phyloP scores from a whole-genome alignment of 2,113 vertebrate species.

The Corvus moneduloides region DNA sequence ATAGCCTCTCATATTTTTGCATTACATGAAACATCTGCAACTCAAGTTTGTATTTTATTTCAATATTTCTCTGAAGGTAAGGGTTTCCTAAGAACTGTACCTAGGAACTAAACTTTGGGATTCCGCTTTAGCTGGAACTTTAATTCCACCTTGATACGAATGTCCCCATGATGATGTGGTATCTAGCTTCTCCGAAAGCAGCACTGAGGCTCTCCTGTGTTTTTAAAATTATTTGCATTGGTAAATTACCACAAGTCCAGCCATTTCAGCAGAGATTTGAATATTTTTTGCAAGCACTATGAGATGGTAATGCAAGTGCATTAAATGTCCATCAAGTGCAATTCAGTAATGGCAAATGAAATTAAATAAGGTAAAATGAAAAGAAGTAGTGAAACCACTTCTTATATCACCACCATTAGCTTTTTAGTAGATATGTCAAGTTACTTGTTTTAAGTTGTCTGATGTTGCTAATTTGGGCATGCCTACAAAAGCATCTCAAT shows the following conservation, averaged over 20 bases:
- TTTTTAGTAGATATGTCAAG: not conserved
- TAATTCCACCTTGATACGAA: not conserved
- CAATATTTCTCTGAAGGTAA: not conserved
- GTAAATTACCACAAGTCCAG: not conserved
- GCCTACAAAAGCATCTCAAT: not conserved
- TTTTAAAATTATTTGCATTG: not conserved
- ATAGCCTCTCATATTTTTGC: not conserved
- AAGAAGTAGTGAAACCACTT: not conserved
- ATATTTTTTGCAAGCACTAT: not conserved
- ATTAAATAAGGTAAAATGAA: not conserved
- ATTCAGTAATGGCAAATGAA: not conserved
- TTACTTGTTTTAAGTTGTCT: conserved; percentile 17
- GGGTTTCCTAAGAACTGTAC: not conserved
- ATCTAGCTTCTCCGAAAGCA: not conserved
- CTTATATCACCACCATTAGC: not conserved
- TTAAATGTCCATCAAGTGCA: not conserved
- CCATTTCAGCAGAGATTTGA: not conserved
- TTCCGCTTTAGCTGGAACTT: not conserved
- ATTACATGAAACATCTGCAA: not conserved
- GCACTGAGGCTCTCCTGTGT: not conserved
- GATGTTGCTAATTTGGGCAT: not conserved
- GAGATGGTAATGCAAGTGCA: not conserved
- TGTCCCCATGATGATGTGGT: not conserved
- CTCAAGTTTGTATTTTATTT: not conserved
- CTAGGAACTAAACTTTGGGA: not conserved